Evolutionary conservation across 1,140 invertebrate genomes (phyloP).

Genomic region (Gryllus bimaculatus): DNA sequence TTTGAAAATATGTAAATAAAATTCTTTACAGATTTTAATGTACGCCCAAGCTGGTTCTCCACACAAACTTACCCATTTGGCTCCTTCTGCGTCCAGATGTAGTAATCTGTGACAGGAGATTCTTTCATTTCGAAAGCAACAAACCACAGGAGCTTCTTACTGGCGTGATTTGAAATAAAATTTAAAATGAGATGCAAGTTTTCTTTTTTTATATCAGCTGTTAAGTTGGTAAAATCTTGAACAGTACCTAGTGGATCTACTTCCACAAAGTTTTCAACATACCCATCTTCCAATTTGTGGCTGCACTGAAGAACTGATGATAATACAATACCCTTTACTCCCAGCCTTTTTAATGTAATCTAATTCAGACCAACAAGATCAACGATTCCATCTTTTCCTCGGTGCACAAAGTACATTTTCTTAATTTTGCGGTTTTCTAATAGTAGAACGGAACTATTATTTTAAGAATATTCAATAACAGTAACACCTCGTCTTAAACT

Average conservation of each 20-base stretch:
- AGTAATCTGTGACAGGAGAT: conserved; percentile 38
- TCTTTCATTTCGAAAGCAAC: conserved; percentile 31
- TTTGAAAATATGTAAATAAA: conserved; percentile 67
- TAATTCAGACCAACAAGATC: conserved; percentile 38
- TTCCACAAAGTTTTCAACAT: conserved; percentile 37
- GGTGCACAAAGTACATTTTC: conserved; percentile 42
- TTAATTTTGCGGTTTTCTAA: too few relatives aligned
- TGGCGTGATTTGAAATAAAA: conserved; percentile 47
- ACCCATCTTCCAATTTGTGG: conserved; percentile 28
- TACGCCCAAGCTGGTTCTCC: conserved; percentile 63
- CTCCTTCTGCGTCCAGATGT: conserved; percentile 37
- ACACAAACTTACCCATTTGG: conserved; percentile 48
- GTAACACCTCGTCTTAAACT: too few relatives aligned
- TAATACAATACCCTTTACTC: conserved; percentile 44
- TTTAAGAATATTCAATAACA: too few relatives aligned
- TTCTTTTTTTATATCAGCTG: conserved; percentile 23
- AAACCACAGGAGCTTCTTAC: conserved; percentile 43
- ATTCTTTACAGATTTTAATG: conserved; percentile 48
- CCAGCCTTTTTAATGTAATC: conserved; percentile 39
- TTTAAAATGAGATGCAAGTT: conserved; percentile 40
- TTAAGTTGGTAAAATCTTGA: conserved; percentile 36
- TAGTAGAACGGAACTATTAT: too few relatives aligned
- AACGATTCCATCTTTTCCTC: conserved; percentile 41
- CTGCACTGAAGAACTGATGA: conserved; percentile 39
- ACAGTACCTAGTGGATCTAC: conserved; percentile 40